Evolutionary conservation across 30 jellyfish, hydroid and myxozoan genomes (phyloP).

Genomic region (Aurelia aurita): DNA sequence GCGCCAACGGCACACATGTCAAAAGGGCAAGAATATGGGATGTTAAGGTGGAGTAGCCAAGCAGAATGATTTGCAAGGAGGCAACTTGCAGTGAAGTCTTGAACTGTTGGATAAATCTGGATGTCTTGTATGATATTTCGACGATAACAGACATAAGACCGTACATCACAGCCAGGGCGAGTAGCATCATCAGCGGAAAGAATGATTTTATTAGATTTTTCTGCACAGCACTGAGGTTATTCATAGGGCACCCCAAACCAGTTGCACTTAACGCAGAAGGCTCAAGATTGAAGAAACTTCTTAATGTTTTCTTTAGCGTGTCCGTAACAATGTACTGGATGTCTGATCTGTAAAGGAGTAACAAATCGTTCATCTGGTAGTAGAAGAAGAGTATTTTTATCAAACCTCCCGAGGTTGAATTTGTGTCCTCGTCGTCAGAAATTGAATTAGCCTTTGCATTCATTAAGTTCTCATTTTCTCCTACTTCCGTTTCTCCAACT

Average conservation of each 20-base stretch:
- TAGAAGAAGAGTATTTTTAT: constrained; percentile 41
- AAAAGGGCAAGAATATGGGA: constrained; percentile 14
- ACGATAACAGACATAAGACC: background rate
- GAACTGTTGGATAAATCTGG: background rate
- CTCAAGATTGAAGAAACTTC: background rate
- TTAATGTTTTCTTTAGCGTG: background rate
- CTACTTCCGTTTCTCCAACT: background rate
- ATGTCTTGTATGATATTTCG: background rate
- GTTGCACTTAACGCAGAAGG: background rate
- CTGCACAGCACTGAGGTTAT: background rate
- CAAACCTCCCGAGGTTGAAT: constrained; percentile 34
- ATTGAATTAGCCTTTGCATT: background rate
- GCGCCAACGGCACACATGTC: constrained; percentile 29
- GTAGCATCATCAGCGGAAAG: constrained; percentile 8
- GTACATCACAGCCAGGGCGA: background rate
- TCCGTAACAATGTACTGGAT: background rate
- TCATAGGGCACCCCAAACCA: background rate
- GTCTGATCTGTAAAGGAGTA: constrained; percentile 7
- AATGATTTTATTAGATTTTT: background rate
- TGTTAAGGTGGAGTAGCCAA: constrained; percentile 27
- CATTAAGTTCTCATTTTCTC: background rate
- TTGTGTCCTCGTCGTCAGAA: background rate
- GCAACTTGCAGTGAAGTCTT: constrained; percentile 6
- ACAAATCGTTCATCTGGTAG: constrained; percentile 20
- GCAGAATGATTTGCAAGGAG: constrained; percentile 1